A percentile compares a stretch with the other conserved stretches of the same genome.
Evolutionary conservation across 2,797 vertebrate species (phyloP).

Genomic region (Meriones psammophilus): DNA sequence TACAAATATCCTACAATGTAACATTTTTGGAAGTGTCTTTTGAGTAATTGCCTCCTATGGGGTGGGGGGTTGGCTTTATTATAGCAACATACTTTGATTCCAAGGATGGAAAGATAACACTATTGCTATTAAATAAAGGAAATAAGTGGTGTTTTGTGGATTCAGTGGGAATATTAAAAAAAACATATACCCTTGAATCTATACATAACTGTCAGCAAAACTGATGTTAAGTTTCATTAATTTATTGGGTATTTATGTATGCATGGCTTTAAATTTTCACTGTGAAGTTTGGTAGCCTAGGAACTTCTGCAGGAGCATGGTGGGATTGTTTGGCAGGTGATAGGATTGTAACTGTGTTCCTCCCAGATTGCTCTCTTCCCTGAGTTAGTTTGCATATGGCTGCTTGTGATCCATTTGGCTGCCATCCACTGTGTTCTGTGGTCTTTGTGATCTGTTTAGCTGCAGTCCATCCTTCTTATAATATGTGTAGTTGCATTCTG

Average conservation of each 20-base stretch:
- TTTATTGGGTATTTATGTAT: constrained; percentile 31
- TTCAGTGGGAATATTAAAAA: constrained; percentile 44
- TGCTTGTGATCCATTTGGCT: background rate
- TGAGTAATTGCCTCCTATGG: constrained; percentile 4
- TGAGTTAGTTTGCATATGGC: background rate
- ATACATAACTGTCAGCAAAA: background rate
- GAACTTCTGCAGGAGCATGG: background rate
- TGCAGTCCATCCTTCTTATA: background rate
- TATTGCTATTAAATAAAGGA: background rate
- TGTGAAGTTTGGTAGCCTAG: background rate
- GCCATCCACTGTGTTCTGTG: background rate
- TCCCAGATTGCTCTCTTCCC: accelerated
- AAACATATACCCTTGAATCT: background rate
- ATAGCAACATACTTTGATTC: constrained; percentile 1
- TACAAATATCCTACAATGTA: background rate
- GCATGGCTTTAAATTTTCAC: background rate
- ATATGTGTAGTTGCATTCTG: background rate
- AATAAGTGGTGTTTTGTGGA: background rate
- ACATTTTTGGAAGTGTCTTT: constrained; percentile 30
- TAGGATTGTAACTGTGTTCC: background rate
- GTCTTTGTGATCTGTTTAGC: background rate
- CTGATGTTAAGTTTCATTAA: background rate
- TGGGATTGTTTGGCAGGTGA: background rate
- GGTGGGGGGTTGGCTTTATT: background rate
- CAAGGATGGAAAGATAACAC: background rate